Evolutionary conservation across 1,140 invertebrate species (phyloP).

Genomic region (Muscidifurax raptorellus): DNA sequence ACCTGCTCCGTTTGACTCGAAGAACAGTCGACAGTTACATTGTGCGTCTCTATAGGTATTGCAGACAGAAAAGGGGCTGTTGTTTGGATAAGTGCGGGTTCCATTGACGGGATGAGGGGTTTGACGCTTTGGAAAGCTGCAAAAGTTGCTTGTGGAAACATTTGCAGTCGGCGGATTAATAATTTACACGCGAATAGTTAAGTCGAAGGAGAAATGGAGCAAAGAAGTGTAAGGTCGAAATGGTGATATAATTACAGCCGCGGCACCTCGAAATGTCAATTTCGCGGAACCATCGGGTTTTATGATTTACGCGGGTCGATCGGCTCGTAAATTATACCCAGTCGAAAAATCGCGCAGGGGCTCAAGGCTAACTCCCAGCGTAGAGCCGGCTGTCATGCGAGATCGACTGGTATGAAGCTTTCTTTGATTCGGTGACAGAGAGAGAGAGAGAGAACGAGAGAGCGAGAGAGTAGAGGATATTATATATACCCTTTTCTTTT

Average conservation of each 20-base stretch:
- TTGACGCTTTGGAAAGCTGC: too few relatives aligned
- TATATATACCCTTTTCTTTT: background rate
- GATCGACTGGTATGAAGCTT: background rate
- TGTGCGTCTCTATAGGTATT: too few relatives aligned
- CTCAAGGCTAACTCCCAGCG: background rate
- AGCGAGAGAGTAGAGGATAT: background rate
- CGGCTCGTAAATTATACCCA: constrained; percentile 37
- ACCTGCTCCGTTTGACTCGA: background rate
- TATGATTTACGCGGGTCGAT: constrained; percentile 42
- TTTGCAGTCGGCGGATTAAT: too few relatives aligned
- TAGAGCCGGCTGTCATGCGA: constrained; percentile 2
- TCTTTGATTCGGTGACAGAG: background rate
- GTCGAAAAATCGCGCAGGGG: background rate
- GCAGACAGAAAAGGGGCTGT: too few relatives aligned
- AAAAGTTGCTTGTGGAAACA: too few relatives aligned
- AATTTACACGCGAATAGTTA: too few relatives aligned
- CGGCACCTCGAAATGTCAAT: background rate
- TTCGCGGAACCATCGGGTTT: background rate
- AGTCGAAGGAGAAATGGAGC: background rate
- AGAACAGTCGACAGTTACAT: too few relatives aligned
- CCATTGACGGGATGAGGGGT: too few relatives aligned
- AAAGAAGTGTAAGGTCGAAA: background rate
- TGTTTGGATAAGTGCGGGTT: too few relatives aligned
- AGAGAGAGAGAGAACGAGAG: too few relatives aligned
- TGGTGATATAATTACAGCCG: background rate